These are phyloP conservation scores for Selenia dentaria DNA, from an alignment of 2,888 invertebrate species.

Conservation along the genomic window DNA sequence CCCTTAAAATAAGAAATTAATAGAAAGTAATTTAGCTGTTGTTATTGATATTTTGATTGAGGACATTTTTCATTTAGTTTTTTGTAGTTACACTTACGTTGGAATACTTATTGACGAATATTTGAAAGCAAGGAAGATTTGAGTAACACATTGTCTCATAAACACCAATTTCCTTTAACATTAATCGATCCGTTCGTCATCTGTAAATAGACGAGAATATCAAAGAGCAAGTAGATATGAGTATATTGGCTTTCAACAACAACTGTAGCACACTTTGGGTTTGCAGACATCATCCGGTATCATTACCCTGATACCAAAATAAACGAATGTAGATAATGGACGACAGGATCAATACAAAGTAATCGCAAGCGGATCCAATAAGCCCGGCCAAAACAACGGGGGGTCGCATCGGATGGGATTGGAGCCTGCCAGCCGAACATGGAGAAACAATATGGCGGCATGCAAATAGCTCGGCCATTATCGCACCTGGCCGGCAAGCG, in stretches of 20 bases:
- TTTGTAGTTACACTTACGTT: no score
- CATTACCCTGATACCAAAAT: constrained; percentile 78
- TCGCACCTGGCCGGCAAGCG: constrained; percentile 79
- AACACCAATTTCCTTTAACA: no score
- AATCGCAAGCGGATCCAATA: constrained; percentile 83
- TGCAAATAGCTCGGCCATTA: constrained; percentile 84
- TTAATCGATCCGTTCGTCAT: no score
- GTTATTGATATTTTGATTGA: no score
- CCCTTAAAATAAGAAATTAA: no score
- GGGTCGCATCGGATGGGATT: constrained; percentile 68
- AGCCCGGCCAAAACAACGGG: constrained; percentile 80
- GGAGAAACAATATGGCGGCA: constrained; percentile 84
- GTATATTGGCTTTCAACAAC: constrained; percentile 16
- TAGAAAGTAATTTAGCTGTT: no score
- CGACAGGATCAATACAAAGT: constrained; percentile 83
- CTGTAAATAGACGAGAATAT: no score
- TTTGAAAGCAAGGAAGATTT: no score
- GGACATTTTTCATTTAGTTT: no score
- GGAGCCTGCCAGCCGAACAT: constrained; percentile 70
- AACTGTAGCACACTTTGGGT: constrained; percentile 49
- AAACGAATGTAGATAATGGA: constrained; percentile 83
- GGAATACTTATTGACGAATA: no score
- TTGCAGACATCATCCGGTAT: constrained; percentile 68
- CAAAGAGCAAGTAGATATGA: constrained; percentile 4
- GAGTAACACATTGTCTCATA: no score